phyloP scores from a whole-genome alignment of 2,888 invertebrate species.

The Chalcis sispes region DNA sequence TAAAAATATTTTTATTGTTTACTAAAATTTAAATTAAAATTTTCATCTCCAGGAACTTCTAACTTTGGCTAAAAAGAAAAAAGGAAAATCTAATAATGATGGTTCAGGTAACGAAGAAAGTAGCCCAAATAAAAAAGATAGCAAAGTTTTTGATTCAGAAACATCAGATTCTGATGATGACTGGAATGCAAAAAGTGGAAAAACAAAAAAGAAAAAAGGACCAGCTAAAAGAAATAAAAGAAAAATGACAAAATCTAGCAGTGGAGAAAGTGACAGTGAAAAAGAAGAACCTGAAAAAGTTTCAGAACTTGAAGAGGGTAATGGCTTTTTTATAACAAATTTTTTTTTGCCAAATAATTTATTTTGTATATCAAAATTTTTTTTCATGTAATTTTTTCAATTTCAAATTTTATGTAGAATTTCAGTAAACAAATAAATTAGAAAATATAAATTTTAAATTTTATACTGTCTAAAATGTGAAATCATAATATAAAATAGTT shows the following conservation, averaged over 20 bases:
- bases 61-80: slow-evolving; percentile 88
- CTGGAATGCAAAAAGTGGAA: slow-evolving; percentile 75
- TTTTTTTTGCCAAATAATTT: neutral
- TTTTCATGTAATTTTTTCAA: neutral
- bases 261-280: slow-evolving; percentile 74
- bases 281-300: slow-evolving; percentile 82
- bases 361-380: neutral
- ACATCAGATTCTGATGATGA: slow-evolving; percentile 78
- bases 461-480: neutral
- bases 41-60: slow-evolving; percentile 82
- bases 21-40: no score
- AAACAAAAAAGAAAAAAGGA: slow-evolving; percentile 74
- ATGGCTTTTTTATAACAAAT: slow-evolving; percentile 43
- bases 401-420: neutral
- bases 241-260: slow-evolving; percentile 77
- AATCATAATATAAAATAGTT: neutral
- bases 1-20: no score
- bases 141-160: slow-evolving; percentile 75
- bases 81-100: slow-evolving; percentile 77
- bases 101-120: slow-evolving; percentile 69
- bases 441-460: neutral
- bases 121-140: slow-evolving; percentile 65
- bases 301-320: slow-evolving; percentile 89
- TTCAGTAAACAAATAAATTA: neutral
- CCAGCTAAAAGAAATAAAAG: slow-evolving; percentile 73